These are phyloP conservation scores for Agrochola circellaris DNA, from an alignment of 2,888 invertebrate genomes.

Conservation along the genomic window DNA sequence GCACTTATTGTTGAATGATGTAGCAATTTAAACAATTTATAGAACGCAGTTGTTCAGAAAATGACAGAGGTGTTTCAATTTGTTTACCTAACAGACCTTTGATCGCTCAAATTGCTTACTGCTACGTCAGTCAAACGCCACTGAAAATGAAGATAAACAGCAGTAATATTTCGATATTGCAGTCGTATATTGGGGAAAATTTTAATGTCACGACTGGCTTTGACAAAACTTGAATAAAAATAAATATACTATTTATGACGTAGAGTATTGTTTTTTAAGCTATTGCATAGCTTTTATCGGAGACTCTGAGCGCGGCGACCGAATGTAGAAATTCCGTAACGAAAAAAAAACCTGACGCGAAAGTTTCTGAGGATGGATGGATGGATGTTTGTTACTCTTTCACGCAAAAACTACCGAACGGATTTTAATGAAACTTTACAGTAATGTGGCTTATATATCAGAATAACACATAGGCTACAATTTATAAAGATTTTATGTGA, in stretches of 20 bases:
- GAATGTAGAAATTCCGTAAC: no score
- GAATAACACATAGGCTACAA: no score
- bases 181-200: background rate
- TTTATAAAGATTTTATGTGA: no score
- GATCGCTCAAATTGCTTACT: constrained; percentile 17
- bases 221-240: background rate
- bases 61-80: constrained; percentile 10
- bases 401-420: no score
- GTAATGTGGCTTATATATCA: no score
- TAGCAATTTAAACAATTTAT: constrained; percentile 37
- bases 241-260: background rate
- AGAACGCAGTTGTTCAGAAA: constrained; percentile 32
- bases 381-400: no score
- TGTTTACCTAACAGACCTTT: constrained; percentile 28
- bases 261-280: background rate
- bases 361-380: no score
- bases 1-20: constrained; percentile 21
- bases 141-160: constrained; percentile 12
- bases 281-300: no score
- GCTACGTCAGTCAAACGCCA: background rate
- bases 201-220: background rate
- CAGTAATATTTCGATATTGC: background rate
- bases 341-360: no score
- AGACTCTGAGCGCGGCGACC: no score
- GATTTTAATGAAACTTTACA: no score